Percentiles rank a stretch among this genome's conserved stretches.
These are phyloP conservation scores for Acronicta psi DNA, from an alignment of 2,888 invertebrate genomes.

Conservation along the genomic window DNA sequence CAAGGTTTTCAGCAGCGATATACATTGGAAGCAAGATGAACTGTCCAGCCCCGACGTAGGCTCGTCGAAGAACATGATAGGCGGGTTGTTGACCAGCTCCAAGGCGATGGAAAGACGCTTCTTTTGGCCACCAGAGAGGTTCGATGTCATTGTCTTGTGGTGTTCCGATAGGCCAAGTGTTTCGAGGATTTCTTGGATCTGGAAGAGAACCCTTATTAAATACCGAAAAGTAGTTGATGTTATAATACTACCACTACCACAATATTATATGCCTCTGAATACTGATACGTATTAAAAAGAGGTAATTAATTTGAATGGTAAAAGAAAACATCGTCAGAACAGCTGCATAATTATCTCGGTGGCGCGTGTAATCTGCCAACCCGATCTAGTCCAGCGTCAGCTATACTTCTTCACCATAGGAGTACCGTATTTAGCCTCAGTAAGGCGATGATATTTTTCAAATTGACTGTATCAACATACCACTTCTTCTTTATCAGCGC, in stretches of 20 bases:
- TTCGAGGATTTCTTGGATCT: constrained; percentile 97
- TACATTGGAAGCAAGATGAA: constrained; percentile 98
- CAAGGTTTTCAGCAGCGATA: constrained; percentile 95
- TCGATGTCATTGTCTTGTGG: constrained; percentile 96
- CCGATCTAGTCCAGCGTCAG: no score
- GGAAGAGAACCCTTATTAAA: constrained; percentile 23
- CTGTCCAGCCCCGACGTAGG: constrained; percentile 99
- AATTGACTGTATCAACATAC: constrained; percentile 87
- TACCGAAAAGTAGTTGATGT: neutral
- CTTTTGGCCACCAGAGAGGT: constrained; percentile 98
- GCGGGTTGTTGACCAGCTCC: constrained; percentile 98
- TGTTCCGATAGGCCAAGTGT: constrained; percentile 96
- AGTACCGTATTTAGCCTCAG: no score
- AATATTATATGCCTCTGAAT: no score
- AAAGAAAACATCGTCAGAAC: no score
- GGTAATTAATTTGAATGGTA: no score
- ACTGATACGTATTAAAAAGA: no score
- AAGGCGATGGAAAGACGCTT: constrained; percentile 98
- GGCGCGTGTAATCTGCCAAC: no score
- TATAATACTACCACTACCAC: neutral
- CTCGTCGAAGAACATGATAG: constrained; percentile 99
- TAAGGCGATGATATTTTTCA: no score
- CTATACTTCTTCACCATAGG: no score
- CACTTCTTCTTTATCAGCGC: constrained; percentile 94
- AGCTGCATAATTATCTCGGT: no score